Evolutionary conservation across 2,888 invertebrate species (phyloP).

Genomic region (Habroteleia sp.): DNA sequence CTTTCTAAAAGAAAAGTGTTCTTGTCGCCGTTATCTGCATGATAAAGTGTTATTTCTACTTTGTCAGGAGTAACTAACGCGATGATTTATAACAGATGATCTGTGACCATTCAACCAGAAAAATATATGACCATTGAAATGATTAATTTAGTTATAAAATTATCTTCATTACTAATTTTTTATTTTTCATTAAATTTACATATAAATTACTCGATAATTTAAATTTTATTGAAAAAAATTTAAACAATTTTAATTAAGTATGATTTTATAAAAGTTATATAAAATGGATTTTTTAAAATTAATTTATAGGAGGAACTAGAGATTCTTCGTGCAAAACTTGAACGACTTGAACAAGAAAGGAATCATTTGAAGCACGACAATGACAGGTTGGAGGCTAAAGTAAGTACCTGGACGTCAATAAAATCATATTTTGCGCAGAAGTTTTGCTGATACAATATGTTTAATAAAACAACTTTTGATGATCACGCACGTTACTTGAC

Average conservation of each 20-base stretch:
- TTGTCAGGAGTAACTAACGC: constrained; percentile 28
- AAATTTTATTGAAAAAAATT: too few species aligned
- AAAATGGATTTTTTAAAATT: neutral
- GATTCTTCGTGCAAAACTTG: constrained; percentile 89
- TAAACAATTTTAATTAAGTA: too few species aligned
- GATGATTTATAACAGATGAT: constrained; percentile 48
- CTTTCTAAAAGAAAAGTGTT: constrained; percentile 55
- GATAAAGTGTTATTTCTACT: constrained; percentile 51
- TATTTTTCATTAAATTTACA: too few species aligned
- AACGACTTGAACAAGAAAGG: constrained; percentile 93
- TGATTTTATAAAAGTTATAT: too few species aligned
- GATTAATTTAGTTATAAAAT: constrained; percentile 43
- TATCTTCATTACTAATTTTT: constrained; percentile 4
- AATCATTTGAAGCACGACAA: constrained; percentile 92
- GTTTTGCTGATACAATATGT: too few species aligned
- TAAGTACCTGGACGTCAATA: constrained; percentile 82
- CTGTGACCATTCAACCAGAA: constrained; percentile 18
- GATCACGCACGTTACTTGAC: neutral
- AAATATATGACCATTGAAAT: constrained; percentile 8
- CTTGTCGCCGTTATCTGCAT: constrained; percentile 52
- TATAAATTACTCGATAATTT: too few species aligned
- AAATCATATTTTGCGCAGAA: too few species aligned
- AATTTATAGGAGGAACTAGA: constrained; percentile 90
- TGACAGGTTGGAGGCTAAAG: constrained; percentile 95
- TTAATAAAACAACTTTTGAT: too few species aligned